A percentile compares a stretch with the other conserved stretches of the same genome.
These are phyloP conservation scores for Donacobius atricapilla DNA, from an alignment of 2,113 vertebrate species.

Conservation along the genomic window DNA sequence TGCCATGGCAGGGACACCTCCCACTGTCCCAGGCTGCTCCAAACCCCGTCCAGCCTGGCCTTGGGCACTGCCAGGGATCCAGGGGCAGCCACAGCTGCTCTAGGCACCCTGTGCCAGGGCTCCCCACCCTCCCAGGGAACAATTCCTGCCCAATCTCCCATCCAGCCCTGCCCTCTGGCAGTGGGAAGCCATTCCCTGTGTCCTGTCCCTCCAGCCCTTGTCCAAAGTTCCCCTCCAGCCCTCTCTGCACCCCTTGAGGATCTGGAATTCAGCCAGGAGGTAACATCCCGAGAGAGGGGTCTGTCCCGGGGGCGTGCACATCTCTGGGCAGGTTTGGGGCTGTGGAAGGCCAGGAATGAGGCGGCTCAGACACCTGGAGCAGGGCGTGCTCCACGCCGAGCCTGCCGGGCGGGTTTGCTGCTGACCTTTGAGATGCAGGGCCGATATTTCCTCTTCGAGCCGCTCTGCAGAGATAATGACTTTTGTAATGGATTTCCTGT, in stretches of 20 bases:
- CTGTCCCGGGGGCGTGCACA: fast-evolving
- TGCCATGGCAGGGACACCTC: background rate
- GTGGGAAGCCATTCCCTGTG: background rate
- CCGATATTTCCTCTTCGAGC: background rate
- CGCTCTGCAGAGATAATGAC: constrained; percentile 8
- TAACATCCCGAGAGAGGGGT: fast-evolving
- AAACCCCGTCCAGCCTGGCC: background rate
- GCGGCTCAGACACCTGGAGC: background rate
- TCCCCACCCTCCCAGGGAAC: fast-evolving
- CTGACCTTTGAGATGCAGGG: background rate
- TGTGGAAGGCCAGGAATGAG: background rate
- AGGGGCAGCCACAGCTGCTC: background rate
- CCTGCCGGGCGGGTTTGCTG: background rate
- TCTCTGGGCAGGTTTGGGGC: background rate
- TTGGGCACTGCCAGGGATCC: background rate
- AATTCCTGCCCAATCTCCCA: fast-evolving
- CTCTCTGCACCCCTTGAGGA: background rate
- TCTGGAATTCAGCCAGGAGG: too few relatives aligned
- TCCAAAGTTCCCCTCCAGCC: background rate
- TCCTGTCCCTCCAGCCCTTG: background rate
- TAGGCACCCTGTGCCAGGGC: background rate
- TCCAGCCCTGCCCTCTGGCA: fast-evolving
- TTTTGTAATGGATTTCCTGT: constrained; percentile 38
- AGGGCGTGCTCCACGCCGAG: background rate
- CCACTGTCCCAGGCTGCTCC: background rate